Evolutionary conservation across 2,888 invertebrate species (phyloP).

Genomic region (Baronia brevicornis): DNA sequence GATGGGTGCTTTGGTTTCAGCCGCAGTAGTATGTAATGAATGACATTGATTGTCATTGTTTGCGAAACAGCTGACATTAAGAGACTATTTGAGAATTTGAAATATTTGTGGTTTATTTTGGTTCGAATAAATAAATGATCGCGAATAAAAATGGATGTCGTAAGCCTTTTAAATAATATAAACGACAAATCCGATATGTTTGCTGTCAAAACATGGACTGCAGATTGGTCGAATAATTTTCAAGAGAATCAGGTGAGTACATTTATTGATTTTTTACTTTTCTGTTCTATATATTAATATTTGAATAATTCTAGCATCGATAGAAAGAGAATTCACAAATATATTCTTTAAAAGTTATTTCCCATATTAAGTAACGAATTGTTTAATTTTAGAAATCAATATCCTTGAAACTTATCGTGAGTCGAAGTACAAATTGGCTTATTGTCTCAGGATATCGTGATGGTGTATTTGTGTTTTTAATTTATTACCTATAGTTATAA

Average conservation of each 20-base stretch:
- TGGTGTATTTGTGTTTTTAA: no score
- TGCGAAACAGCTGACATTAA: slow-evolving; percentile 40
- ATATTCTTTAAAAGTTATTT: no score
- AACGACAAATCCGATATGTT: slow-evolving; percentile 66
- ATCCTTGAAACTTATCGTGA: slow-evolving; percentile 24
- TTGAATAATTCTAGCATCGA: no score
- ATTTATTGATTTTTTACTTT: slow-evolving; percentile 28
- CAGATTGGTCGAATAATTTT: slow-evolving; percentile 64
- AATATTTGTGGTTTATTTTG: slow-evolving; percentile 24
- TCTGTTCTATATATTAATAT: no score
- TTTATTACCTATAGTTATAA: no score
- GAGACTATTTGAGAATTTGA: slow-evolving; percentile 23
- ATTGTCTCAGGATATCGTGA: neutral
- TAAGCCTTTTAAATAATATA: slow-evolving; percentile 61
- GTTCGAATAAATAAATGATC: slow-evolving; percentile 20
- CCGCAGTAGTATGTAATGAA: no score
- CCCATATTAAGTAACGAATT: slow-evolving; percentile 7
- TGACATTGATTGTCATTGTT: slow-evolving; percentile 10
- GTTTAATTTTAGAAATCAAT: slow-evolving; percentile 19
- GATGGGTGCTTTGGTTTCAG: slow-evolving; percentile 2
- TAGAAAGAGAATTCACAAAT: no score
- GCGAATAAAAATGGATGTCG: slow-evolving; percentile 56
- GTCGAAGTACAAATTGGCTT: neutral
- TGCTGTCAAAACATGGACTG: slow-evolving; percentile 66
- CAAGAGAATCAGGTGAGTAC: slow-evolving; percentile 68